Evolutionary conservation across 92 coral and sea anemone species (phyloP).

Genomic region (Ricordea florida): DNA sequence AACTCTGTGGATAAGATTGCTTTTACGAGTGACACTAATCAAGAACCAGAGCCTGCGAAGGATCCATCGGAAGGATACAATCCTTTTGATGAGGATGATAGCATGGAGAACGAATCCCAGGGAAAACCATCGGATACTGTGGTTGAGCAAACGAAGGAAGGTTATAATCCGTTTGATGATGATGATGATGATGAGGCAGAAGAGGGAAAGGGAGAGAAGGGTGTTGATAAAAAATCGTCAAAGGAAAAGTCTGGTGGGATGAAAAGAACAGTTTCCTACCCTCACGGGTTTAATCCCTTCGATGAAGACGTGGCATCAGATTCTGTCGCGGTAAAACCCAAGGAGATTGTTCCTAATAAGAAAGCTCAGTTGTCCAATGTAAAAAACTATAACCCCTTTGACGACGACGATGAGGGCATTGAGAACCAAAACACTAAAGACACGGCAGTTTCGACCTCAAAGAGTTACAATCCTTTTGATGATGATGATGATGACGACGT

Average conservation of each 20-base stretch:
- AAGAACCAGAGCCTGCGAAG: slow-evolving; percentile 24
- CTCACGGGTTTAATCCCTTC: slow-evolving; percentile 30
- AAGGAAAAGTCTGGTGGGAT: not conserved
- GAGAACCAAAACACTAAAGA: too few species aligned
- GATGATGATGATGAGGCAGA: slow-evolving; percentile 61
- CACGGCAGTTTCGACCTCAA: slow-evolving; percentile 1
- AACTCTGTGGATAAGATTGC: slow-evolving; percentile 54
- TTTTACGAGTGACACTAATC: not conserved
- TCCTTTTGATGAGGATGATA: slow-evolving; percentile 77
- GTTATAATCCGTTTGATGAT: slow-evolving; percentile 86
- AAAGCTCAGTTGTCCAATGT: too few species aligned
- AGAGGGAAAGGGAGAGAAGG: not conserved
- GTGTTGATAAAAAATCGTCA: not conserved
- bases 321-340: not conserved
- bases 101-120: not conserved
- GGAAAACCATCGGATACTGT: not conserved
- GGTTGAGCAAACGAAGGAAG: slow-evolving; percentile 17
- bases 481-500: slow-evolving; percentile 59
- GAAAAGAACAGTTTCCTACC: not conserved
- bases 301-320: slow-evolving; percentile 36
- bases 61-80: slow-evolving; percentile 59
- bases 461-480: slow-evolving; percentile 83
- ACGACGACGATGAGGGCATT: too few species aligned
- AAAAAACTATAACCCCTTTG: too few species aligned
- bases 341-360: slow-evolving; percentile 1